These are phyloP conservation scores for Heliocidaris tuberculata DNA, from an alignment of 35 echinoderm and acorn worm genomes.

Conservation along the genomic window DNA sequence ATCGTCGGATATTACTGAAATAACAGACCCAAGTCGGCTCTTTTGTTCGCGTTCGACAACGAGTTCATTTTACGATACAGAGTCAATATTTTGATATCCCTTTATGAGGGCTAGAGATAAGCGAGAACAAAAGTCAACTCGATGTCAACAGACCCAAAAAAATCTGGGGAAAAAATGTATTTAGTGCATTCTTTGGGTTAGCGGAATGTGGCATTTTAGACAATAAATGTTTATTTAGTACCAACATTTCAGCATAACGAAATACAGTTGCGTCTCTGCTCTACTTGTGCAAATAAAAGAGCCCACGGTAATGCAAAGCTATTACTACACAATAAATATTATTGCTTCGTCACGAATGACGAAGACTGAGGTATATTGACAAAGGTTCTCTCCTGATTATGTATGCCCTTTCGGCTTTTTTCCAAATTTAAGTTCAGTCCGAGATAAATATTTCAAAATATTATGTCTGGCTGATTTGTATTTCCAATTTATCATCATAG, in stretches of 20 bases:
- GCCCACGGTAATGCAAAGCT: no score
- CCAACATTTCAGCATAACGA: neutral
- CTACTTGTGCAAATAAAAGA: no score
- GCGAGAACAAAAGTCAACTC: neutral
- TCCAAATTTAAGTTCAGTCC: neutral
- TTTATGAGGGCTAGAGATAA: neutral
- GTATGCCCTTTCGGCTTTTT: neutral
- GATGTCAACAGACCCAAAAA: neutral
- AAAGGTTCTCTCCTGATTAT: neutral
- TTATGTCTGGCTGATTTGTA: neutral
- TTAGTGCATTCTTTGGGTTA: neutral
- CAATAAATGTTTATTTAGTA: neutral
- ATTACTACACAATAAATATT: no score
- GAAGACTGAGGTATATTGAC: neutral
- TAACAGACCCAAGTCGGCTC: neutral
- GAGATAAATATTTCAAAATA: neutral
- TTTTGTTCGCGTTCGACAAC: neutral
- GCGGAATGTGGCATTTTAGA: neutral
- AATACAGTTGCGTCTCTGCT: no score
- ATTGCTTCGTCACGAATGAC: no score
- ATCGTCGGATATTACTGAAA: neutral
- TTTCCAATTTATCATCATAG: neutral
- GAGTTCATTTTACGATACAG: neutral
- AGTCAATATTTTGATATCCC: neutral
- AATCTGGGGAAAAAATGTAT: neutral